These are phyloP conservation scores for Pteronura brasiliensis DNA, from an alignment of 2,113 vertebrate species.

Conservation along the genomic window DNA sequence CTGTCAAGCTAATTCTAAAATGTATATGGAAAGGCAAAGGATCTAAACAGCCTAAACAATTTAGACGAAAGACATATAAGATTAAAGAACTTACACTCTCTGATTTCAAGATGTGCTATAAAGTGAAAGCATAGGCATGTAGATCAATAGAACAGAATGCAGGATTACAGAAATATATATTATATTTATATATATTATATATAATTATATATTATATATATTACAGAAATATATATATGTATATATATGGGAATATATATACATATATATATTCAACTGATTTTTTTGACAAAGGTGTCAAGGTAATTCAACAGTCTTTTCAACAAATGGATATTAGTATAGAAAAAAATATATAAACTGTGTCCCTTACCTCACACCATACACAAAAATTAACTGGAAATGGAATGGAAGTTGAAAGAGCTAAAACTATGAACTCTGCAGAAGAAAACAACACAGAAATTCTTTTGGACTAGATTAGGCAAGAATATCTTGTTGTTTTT, in stretches of 20 bases:
- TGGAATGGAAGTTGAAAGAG: not conserved
- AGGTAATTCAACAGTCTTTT: not conserved
- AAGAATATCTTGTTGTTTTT: conserved; percentile 8
- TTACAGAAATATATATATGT: too few relatives aligned
- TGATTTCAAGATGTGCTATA: not conserved
- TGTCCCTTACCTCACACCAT: not conserved
- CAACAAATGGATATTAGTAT: not conserved
- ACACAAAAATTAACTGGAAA: not conserved
- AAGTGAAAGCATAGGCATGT: not conserved
- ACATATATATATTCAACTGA: not conserved
- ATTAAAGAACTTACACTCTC: not conserved
- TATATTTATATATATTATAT: too few relatives aligned
- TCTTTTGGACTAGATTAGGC: not conserved
- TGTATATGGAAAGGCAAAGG: not conserved
- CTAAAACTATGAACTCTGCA: not conserved
- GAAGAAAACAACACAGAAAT: not conserved
- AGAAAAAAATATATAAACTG: not conserved
- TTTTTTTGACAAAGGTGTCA: not conserved
- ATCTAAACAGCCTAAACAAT: not conserved
- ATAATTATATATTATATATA: too few relatives aligned
- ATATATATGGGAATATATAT: too few relatives aligned
- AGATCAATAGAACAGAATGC: not conserved
- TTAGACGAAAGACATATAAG: not conserved
- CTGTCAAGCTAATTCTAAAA: not conserved
- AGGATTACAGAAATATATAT: not conserved